Conservation (phyloP, 2,113 vertebrate species). For the Psettodes erumei region DNA sequence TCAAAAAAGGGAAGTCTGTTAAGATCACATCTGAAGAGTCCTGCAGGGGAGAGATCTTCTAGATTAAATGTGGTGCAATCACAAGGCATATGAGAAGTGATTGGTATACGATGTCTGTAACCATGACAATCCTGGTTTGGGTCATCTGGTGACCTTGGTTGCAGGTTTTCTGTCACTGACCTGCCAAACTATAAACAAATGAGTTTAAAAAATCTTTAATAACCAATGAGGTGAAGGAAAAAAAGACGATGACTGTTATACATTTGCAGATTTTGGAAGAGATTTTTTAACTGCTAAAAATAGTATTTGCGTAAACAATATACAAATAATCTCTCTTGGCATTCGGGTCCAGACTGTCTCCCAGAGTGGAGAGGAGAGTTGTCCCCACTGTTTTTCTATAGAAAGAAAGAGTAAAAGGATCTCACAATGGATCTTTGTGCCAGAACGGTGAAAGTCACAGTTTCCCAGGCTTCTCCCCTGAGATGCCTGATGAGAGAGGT, state of each 20-base stretch:
- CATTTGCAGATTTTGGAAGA: neutral
- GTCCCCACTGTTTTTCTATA: conserved; percentile 71
- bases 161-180: neutral
- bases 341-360: neutral
- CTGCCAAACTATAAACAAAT: neutral
- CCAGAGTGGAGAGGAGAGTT: neutral
- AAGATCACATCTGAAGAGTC: conserved; percentile 1
- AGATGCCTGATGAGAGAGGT: conserved; percentile 72
- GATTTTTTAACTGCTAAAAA: neutral
- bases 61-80: conserved; percentile 15
- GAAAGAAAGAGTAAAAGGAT: conserved; percentile 74
- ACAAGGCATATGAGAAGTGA: neutral
- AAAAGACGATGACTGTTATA: no score
- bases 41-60: neutral
- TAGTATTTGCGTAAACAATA: neutral
- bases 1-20: neutral
- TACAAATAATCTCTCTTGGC: neutral
- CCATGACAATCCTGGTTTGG: neutral
- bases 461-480: conserved; percentile 82
- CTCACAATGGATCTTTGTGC: conserved; percentile 88
- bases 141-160: neutral
- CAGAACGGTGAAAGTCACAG: conserved; percentile 84
- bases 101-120: neutral
- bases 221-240: neutral
- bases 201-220: neutral